These are phyloP conservation scores for Perdita meconis DNA, from an alignment of 2,888 invertebrate species.

Conservation along the genomic window DNA sequence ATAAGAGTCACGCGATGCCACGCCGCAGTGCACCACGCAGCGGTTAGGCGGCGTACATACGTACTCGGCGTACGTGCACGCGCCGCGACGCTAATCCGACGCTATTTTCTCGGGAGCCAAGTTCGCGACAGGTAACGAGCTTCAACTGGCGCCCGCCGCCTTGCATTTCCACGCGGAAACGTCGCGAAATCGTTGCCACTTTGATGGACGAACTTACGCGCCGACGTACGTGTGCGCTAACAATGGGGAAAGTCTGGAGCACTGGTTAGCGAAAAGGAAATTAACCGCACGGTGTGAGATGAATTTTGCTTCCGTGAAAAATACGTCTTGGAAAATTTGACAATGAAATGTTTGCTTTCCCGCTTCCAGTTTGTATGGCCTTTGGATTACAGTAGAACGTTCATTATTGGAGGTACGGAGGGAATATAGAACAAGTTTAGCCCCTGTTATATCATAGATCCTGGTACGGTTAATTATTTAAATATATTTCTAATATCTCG, in stretches of 20 bases:
- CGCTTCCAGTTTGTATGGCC: no score
- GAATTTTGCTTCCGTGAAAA: neutral
- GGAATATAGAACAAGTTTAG: no score
- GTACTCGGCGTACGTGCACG: constrained; percentile 20
- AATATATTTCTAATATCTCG: no score
- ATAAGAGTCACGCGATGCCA: constrained; percentile 69
- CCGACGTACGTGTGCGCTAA: neutral
- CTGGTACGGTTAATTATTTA: no score
- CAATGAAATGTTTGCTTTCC: no score
- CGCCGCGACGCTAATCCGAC: constrained; percentile 42
- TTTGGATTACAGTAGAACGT: no score
- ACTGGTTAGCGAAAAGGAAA: neutral
- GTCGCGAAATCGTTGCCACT: neutral
- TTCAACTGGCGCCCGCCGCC: neutral
- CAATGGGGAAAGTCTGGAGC: neutral
- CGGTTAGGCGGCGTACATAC: constrained; percentile 36
- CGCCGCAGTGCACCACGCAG: constrained; percentile 66
- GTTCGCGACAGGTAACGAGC: constrained; percentile 46
- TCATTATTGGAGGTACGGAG: no score
- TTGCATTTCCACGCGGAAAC: neutral
- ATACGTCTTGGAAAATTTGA: no score
- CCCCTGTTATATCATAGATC: no score
- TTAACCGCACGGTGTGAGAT: neutral
- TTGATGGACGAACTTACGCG: neutral
- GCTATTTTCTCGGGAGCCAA: constrained; percentile 52